These are phyloP conservation scores for Stratiomys singularior DNA, from an alignment of 2,888 invertebrate species.

Conservation along the genomic window DNA sequence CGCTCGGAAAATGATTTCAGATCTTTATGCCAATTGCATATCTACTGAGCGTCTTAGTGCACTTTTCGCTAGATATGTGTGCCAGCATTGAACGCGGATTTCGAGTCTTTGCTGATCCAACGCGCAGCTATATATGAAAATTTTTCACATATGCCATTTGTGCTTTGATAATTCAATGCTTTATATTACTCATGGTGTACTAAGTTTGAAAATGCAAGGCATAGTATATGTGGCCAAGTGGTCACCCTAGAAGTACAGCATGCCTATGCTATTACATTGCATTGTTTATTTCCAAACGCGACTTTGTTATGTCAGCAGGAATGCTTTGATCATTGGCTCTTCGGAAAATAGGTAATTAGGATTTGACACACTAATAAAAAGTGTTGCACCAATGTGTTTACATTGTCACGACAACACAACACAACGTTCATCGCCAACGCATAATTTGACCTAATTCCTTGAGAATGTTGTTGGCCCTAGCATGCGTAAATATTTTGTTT, in stretches of 20 bases:
- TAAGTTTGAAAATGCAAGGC: too few species aligned
- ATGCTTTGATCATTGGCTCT: neutral
- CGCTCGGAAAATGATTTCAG: slow-evolving; percentile 4
- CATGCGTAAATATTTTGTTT: too few species aligned
- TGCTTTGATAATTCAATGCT: neutral
- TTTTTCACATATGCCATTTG: neutral
- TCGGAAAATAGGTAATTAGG: slow-evolving; percentile 9
- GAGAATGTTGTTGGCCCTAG: too few species aligned
- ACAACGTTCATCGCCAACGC: neutral
- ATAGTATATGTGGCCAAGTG: too few species aligned
- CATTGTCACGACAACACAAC: neutral
- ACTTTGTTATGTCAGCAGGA: neutral
- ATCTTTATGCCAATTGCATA: neutral
- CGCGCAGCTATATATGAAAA: neutral
- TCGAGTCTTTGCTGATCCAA: neutral
- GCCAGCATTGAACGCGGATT: neutral
- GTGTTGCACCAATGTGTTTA: neutral
- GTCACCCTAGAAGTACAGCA: too few species aligned
- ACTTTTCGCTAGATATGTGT: neutral
- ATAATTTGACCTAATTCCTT: neutral
- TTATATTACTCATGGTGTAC: neutral
- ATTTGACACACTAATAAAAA: neutral
- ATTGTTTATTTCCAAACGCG: neutral
- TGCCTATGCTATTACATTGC: neutral
- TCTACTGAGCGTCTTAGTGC: neutral